Conservation (phyloP, 1,140 invertebrate species). For the Temnothorax nylanderi region DNA sequence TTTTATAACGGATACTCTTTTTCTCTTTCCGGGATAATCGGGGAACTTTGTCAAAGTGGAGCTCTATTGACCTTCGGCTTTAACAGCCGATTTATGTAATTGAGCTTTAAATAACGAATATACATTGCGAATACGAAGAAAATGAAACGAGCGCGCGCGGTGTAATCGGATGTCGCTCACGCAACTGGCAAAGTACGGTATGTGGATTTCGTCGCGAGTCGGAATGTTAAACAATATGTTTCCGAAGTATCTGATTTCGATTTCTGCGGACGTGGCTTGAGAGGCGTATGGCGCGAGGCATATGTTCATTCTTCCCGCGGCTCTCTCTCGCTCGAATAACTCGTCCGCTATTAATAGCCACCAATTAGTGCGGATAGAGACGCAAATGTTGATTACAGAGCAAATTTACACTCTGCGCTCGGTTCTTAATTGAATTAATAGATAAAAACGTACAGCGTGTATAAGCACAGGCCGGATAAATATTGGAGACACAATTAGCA, state of each 20-base stretch:
- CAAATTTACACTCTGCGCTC: not conserved
- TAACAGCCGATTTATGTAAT: not conserved
- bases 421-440: conserved; percentile 18
- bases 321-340: not conserved
- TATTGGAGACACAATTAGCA: not conserved
- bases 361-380: not conserved
- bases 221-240: conserved; percentile 61
- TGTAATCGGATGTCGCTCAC: conserved; percentile 32
- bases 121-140: not conserved
- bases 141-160: conserved; percentile 10
- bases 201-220: conserved; percentile 40
- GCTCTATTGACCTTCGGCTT: not conserved
- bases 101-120: conserved; percentile 18
- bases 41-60: not conserved
- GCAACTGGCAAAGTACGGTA: conserved; percentile 27
- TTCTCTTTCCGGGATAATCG: not conserved
- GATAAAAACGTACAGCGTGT: not conserved
- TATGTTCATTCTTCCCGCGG: not conserved
- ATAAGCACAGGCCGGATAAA: not conserved
- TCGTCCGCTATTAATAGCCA: conserved; percentile 16
- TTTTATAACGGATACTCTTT: not conserved
- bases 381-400: not conserved
- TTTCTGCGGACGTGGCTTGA: conserved; percentile 48
- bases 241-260: conserved; percentile 48
- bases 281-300: not conserved